Evolutionary conservation across 2,888 invertebrate species (phyloP).

Genomic region (Chromoteleia sp.): DNA sequence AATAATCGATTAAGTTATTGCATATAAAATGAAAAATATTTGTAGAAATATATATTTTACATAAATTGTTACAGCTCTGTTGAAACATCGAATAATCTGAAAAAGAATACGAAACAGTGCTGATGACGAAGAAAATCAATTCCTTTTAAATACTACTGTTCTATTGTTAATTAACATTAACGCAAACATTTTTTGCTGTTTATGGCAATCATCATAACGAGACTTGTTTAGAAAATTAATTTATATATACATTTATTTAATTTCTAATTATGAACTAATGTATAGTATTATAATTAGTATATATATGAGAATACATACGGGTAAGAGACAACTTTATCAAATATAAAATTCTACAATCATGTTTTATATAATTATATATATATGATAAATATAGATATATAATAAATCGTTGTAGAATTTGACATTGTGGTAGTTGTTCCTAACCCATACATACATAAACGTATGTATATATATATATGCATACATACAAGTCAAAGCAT

Average conservation of each 20-base stretch:
- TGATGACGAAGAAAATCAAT: conserved; percentile 18
- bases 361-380: no score
- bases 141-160: conserved; percentile 32
- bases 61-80: no score
- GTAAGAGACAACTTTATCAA: no score
- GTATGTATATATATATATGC: conserved; percentile 26
- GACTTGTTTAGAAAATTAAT: conserved; percentile 31
- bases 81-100: no score
- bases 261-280: conserved; percentile 34
- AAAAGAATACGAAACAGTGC: neutral
- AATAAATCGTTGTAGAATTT: no score
- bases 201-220: conserved; percentile 36
- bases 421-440: no score
- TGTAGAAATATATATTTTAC: neutral
- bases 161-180: conserved; percentile 18
- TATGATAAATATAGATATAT: no score
- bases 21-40: no score
- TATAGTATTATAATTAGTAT: conserved; percentile 25
- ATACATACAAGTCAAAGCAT: conserved; percentile 46
- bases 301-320: conserved; percentile 2
- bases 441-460: no score
- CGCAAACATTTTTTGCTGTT: neutral
- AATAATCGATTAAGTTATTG: no score
- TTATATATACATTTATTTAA: conserved; percentile 49
- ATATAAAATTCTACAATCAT: no score